Percentiles rank a stretch among this genome's conserved stretches.
Conservation (phyloP, 2,888 invertebrate species). For the Xanthia togata region DNA sequence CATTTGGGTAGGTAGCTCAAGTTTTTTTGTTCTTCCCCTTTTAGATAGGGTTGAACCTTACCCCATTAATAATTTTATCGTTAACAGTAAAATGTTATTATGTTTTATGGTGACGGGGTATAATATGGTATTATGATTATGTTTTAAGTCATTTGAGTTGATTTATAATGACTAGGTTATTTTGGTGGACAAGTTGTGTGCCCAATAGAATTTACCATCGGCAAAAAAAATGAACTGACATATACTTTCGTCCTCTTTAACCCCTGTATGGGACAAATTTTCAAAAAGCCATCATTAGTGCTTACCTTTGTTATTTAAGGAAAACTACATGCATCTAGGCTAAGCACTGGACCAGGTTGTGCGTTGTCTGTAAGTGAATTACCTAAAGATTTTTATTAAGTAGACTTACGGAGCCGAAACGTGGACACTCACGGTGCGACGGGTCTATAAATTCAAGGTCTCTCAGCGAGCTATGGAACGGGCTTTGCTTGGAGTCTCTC, state of each 20-base stretch:
- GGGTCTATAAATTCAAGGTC: no score
- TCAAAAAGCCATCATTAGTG: not conserved
- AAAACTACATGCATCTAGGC: no score
- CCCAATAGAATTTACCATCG: not conserved
- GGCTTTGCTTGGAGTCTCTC: no score
- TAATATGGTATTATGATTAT: no score
- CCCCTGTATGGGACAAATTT: not conserved
- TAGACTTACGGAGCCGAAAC: no score
- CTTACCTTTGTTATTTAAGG: not conserved
- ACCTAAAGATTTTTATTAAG: no score
- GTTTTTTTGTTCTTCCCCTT: constrained; percentile 53
- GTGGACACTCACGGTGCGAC: no score
- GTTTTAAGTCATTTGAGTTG: not conserved
- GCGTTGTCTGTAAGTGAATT: no score
- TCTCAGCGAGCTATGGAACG: no score
- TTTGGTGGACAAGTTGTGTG: not conserved
- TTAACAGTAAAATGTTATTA: not conserved
- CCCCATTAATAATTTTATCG: constrained; percentile 15
- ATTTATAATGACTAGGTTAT: not conserved
- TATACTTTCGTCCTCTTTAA: not conserved
- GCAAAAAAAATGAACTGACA: not conserved
- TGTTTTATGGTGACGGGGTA: no score
- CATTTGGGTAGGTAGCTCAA: constrained; percentile 53
- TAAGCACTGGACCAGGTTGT: no score
- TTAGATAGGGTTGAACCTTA: constrained; percentile 53